Conservation (phyloP, 2,797 vertebrate species). For the Lacerta agilis region DNA sequence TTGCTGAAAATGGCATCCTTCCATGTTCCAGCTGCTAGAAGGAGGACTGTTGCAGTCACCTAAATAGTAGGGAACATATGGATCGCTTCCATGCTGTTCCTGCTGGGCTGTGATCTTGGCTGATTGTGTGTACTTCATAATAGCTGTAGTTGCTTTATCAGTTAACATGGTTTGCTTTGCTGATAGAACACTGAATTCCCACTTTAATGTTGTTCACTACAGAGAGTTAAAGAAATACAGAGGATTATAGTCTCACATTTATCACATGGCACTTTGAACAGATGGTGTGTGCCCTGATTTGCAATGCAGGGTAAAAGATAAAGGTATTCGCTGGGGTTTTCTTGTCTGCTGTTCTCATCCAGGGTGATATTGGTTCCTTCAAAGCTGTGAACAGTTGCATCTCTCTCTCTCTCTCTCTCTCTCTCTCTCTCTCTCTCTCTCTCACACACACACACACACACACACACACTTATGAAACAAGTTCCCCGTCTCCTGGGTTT, state of each 20-base stretch:
- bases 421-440: too few species aligned
- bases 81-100: not conserved
- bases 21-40: not conserved
- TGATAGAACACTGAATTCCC: conserved; percentile 25
- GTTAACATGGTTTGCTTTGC: conserved; percentile 1
- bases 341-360: conserved; percentile 20
- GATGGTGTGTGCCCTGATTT: not conserved
- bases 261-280: not conserved
- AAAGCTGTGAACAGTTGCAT: conserved; percentile 25
- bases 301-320: not conserved
- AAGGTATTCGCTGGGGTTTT: not conserved
- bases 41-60: not conserved
- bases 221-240: conserved; percentile 8
- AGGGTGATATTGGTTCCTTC: fast-evolving
- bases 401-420: not conserved
- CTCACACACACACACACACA: not conserved
- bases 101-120: not conserved
- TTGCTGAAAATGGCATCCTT: too few species aligned
- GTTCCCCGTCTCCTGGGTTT: conserved; percentile 15
- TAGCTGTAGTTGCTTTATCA: conserved; percentile 24
- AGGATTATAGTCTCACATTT: fast-evolving
- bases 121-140: conserved; percentile 22
- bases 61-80: not conserved
- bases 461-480: not conserved
- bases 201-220: not conserved